Percentiles rank a stretch among this genome's conserved stretches.
phyloP scores from a whole-genome alignment of 1,140 invertebrate species.

The Orussus abietinus region DNA sequence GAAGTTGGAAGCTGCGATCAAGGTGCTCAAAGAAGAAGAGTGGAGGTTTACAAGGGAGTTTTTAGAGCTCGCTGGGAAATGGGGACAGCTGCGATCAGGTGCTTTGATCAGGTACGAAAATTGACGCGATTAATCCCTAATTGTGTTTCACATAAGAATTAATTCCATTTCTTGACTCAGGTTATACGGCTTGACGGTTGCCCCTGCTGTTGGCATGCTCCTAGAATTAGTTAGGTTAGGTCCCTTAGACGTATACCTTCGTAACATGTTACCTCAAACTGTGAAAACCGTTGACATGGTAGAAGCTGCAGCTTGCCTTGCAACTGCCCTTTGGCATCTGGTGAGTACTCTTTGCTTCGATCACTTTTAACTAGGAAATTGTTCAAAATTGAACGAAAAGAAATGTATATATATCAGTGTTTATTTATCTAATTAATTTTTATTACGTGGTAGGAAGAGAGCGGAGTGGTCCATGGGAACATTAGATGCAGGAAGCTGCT shows the following conservation, averaged over 20 bases:
- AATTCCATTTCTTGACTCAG: conserved; percentile 22
- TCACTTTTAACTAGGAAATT: conserved; percentile 2
- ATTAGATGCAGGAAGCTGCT: conserved; percentile 80
- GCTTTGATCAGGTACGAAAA: conserved; percentile 60
- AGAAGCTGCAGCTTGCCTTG: conserved; percentile 71
- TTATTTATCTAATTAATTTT: conserved; percentile 16
- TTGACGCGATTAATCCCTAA: not conserved
- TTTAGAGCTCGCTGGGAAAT: conserved; percentile 68
- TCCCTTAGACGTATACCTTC: conserved; percentile 71
- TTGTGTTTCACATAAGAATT: not conserved
- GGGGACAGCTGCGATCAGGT: conserved; percentile 70
- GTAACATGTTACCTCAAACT: conserved; percentile 40
- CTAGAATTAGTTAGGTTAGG: conserved; percentile 76
- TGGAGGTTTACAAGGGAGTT: conserved; percentile 61
- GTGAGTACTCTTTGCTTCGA: conserved; percentile 43
- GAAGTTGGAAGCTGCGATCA: conserved; percentile 71
- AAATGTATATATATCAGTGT: conserved; percentile 2
- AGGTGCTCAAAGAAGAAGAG: conserved; percentile 66
- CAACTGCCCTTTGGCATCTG: conserved; percentile 76
- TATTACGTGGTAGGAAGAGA: conserved; percentile 66
- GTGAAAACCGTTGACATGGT: conserved; percentile 71
- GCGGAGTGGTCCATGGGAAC: conserved; percentile 77
- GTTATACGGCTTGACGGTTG: conserved; percentile 72
- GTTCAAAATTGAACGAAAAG: conserved; percentile 12
- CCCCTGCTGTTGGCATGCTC: conserved; percentile 72